phyloP scores from a whole-genome alignment of 2,113 vertebrate genomes.

The Rhea pennata region DNA sequence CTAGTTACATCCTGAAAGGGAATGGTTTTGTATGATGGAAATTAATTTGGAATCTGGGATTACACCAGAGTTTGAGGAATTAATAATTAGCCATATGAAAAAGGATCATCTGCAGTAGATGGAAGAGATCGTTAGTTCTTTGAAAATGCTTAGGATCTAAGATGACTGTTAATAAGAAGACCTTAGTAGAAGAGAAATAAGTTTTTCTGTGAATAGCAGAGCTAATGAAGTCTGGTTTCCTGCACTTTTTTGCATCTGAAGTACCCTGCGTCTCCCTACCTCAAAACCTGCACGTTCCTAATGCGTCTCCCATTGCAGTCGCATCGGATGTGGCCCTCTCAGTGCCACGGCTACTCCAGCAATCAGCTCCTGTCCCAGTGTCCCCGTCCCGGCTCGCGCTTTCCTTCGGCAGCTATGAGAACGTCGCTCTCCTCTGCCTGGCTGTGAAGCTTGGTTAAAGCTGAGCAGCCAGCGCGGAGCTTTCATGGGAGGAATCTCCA shows the following conservation, averaged over 20 bases:
- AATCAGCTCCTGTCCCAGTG: neutral
- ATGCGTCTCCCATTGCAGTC: neutral
- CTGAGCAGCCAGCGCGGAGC: neutral
- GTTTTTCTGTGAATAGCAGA: neutral
- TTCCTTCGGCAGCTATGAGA: neutral
- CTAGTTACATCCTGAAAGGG: neutral
- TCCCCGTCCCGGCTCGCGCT: neutral
- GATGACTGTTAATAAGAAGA: neutral
- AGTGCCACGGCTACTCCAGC: rapidly evolving
- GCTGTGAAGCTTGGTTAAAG: neutral
- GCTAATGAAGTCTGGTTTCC: neutral
- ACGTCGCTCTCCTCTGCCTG: neutral
- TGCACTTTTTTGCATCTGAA: neutral
- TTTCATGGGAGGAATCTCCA: neutral
- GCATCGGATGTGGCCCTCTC: neutral
- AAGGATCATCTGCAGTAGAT: slow-evolving; percentile 17
- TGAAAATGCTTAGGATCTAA: slow-evolving; percentile 3
- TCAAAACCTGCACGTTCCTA: rapidly evolving
- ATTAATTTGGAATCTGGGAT: slow-evolving; percentile 55
- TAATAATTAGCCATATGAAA: slow-evolving; percentile 39
- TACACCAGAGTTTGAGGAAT: slow-evolving; percentile 30
- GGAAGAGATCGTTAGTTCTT: slow-evolving; percentile 38
- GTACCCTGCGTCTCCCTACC: neutral
- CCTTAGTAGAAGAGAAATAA: neutral
- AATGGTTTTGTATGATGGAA: neutral